Percentiles rank a stretch among this genome's conserved stretches.
These are phyloP conservation scores for Microhierax caerulescens DNA, from an alignment of 2,797 vertebrate species.

Conservation along the genomic window DNA sequence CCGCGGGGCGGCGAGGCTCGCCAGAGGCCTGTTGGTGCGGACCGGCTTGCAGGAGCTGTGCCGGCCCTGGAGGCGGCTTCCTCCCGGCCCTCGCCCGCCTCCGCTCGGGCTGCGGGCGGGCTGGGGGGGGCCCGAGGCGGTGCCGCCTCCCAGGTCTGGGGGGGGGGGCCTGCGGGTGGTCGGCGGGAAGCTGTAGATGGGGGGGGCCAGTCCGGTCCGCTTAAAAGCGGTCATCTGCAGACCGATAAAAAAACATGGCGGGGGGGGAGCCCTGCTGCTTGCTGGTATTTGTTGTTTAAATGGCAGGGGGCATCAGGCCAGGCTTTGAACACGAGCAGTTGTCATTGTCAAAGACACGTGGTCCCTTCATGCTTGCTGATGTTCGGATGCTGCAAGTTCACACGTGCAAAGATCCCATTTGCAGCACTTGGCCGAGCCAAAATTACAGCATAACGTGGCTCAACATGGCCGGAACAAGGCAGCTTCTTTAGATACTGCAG, in stretches of 20 bases:
- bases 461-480: not conserved
- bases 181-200: rapidly evolving
- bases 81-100: rapidly evolving
- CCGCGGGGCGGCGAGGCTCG: rapidly evolving
- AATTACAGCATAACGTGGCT: not conserved
- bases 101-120: not conserved
- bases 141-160: rapidly evolving
- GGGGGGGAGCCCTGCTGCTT: rapidly evolving
- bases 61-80: too few species aligned
- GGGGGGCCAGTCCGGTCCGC: rapidly evolving
- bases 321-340: not conserved
- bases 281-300: not conserved
- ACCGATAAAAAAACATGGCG: rapidly evolving
- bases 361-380: not conserved
- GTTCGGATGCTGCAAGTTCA: not conserved
- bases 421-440: not conserved
- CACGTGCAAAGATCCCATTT: not conserved
- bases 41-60: too few species aligned
- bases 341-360: rapidly evolving
- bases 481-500: not conserved
- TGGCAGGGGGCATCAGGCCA: too few species aligned
- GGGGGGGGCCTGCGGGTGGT: too few species aligned
- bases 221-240: not conserved
- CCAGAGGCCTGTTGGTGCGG: too few species aligned
- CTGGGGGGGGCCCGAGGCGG: too few species aligned